Evolutionary conservation across 1,140 invertebrate species (phyloP).

Genomic region (Pseudomyrmex cubaensis): DNA sequence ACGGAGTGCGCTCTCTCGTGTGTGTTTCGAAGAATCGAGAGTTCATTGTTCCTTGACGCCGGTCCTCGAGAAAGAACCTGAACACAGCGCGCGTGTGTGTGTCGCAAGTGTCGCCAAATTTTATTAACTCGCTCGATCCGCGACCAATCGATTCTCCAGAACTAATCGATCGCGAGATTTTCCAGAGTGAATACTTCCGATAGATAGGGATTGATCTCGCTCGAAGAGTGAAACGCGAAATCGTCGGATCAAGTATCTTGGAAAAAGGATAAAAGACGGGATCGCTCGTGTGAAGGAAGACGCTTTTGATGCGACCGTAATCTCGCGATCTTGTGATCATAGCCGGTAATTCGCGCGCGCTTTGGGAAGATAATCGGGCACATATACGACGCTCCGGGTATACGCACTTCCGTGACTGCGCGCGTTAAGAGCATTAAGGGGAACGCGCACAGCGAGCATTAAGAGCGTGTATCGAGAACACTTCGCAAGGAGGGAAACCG

Average conservation of each 20-base stretch:
- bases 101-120: too few species aligned
- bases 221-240: not conserved
- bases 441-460: slow-evolving; percentile 43
- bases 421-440: slow-evolving; percentile 40
- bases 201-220: not conserved
- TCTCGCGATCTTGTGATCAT: not conserved
- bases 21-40: too few species aligned
- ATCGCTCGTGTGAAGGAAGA: not conserved
- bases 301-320: not conserved
- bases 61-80: not conserved
- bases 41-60: too few species aligned
- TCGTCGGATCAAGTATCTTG: not conserved
- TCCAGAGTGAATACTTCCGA: not conserved
- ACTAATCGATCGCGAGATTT: not conserved
- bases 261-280: not conserved
- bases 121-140: not conserved
- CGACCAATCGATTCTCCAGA: not conserved
- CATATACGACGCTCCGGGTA: not conserved
- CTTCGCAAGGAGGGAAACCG: slow-evolving; percentile 23
- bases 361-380: slow-evolving; percentile 2
- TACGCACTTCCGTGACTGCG: slow-evolving; percentile 29
- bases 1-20: not conserved
- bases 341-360: not conserved
- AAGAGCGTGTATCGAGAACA: slow-evolving; percentile 29
- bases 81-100: too few species aligned